Base-by-base conservation (phyloP, 2,797 vertebrate genomes). In the Aulostomus chinensis region DNA sequence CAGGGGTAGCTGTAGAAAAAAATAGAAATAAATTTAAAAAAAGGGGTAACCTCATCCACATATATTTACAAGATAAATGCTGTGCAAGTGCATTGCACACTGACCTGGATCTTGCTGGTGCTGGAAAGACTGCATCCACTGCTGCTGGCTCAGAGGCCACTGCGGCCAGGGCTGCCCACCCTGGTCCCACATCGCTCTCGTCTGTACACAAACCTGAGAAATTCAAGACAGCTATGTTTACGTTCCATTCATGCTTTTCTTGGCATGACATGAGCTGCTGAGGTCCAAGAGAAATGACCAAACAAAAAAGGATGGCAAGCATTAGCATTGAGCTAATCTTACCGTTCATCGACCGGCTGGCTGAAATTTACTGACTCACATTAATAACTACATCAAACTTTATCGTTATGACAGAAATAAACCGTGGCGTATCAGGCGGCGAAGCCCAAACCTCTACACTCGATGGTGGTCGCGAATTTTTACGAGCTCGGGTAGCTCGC, bases 41-140 rank as follows among this genome's bases (percentile, higher is more conserved):
- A n/a, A n/a, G n/a, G n/a, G n/a, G n/a, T n/a, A n/a, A n/a, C n/a
- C n/a, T n/a, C n/a, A n/a, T n/a, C n/a, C n/a, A 7, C 9, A 5
- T 25, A 25, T 25, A 25, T 25, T 9, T 25, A 7, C 2, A 8
- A 15, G 11, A 7, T 40, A 6, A 3, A 4, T 1, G 2, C 0
- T n/a, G n/a, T 24, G 12, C 30, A 24, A 24, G 4, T 9, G 34
- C 46, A 46, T 68, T 57, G 0, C 2, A 55, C 63, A 85, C 92
- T 89, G 22, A 98, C 97, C 94, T 91, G 97, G 97, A 84, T 99
- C 96, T 72, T 99, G 97, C 66, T 98, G 96, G 83, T 98, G 96
- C 79, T 98, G 96, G 84, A 98, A 99, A 24, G 96, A 97, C 87
- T 99, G 96, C 96, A 99, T 98, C 97, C 97, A 99, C 58, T 99